Conservation (phyloP, 2,797 vertebrate genomes). For the Sternarchorhynchus goeldii region DNA sequence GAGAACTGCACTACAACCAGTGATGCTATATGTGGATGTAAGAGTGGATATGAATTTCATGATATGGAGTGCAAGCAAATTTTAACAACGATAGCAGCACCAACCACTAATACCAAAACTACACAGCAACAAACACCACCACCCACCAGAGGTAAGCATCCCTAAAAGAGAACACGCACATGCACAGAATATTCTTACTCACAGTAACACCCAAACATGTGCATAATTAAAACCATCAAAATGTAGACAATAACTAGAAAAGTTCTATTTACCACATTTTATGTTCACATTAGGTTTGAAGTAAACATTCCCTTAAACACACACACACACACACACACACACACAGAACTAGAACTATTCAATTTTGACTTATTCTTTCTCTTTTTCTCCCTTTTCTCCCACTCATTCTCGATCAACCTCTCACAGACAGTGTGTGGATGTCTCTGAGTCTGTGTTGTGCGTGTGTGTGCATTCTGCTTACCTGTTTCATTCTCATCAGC, state of each 20-base stretch:
- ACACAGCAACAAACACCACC: neutral
- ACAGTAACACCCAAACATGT: neutral
- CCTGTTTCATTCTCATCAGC: conserved; percentile 56
- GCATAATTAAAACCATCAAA: neutral
- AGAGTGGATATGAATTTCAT: conserved; percentile 61
- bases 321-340: neutral
- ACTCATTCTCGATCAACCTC: conserved; percentile 47
- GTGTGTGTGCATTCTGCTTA: conserved; percentile 55
- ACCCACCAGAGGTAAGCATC: conserved; percentile 17
- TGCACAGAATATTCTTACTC: neutral
- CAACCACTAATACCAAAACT: neutral
- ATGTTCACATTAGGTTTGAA: neutral
- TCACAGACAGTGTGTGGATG: conserved; percentile 54
- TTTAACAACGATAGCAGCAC: neutral
- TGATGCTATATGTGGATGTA: conserved; percentile 66
- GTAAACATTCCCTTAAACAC: neutral
- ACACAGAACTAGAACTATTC: conserved; percentile 23
- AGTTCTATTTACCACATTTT: neutral
- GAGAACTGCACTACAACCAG: conserved; percentile 32
- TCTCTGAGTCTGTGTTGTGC: conserved; percentile 60
- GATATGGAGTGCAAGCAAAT: conserved; percentile 40
- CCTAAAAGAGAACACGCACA: neutral
- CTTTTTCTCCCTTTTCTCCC: conserved; percentile 50
- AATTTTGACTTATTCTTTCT: conserved; percentile 49
- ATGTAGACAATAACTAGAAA: neutral